Evolutionary conservation across 2,797 vertebrate genomes (phyloP).

Genomic region (Brotula barbata): DNA sequence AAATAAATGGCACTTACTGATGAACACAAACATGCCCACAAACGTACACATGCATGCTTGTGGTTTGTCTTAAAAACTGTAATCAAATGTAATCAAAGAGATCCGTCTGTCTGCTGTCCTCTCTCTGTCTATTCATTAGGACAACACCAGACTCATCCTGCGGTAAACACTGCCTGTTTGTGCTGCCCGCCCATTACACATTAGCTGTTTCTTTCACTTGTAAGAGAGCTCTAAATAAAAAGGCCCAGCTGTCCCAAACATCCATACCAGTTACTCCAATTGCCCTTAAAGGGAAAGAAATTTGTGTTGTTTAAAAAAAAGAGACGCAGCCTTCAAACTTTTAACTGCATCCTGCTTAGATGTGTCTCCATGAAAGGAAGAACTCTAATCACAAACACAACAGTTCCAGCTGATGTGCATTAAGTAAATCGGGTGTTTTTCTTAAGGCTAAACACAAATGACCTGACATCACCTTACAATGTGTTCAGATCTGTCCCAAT

Average conservation of each 20-base stretch:
- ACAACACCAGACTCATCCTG: background rate
- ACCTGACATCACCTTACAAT: rapidly evolving
- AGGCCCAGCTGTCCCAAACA: conserved; percentile 18
- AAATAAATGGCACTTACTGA: conserved; percentile 5
- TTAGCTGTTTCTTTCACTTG: background rate
- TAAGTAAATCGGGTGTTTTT: background rate
- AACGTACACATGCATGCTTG: conserved; percentile 24
- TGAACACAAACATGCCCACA: conserved; percentile 39
- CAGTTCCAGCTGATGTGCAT: background rate
- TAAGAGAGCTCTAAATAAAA: conserved; percentile 28
- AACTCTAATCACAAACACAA: background rate
- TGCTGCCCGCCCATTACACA: conserved; percentile 6
- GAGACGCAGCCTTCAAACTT: background rate
- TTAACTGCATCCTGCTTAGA: conserved; percentile 13
- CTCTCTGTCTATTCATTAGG: conserved; percentile 25
- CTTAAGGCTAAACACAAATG: background rate
- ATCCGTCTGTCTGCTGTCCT: conserved; percentile 29
- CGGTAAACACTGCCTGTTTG: background rate
- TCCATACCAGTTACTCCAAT: background rate
- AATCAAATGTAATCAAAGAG: conserved; percentile 42
- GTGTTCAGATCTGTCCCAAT: background rate
- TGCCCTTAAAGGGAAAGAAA: conserved; percentile 21
- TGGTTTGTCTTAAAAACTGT: conserved; percentile 29
- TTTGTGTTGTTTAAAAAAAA: conserved; percentile 24
- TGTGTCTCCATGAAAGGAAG: background rate